Percentiles rank a stretch among this genome's conserved stretches.
phyloP scores from a whole-genome alignment of 2,888 invertebrate species.

The Brassicogethes aeneus region DNA sequence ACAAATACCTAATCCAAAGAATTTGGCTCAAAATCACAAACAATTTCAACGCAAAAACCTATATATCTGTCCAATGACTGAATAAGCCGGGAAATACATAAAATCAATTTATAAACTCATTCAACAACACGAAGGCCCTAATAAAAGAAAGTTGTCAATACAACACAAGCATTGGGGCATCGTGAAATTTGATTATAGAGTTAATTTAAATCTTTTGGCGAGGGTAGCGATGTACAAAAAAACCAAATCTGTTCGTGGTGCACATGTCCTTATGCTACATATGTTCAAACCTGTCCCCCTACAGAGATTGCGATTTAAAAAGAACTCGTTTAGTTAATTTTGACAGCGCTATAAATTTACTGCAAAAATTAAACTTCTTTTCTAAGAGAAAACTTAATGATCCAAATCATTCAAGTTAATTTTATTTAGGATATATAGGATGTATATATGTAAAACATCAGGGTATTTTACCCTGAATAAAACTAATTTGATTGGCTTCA shows the following conservation, averaged over 20 bases:
- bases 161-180: conserved; percentile 4
- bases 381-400: background rate
- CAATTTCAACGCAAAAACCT: too few relatives aligned
- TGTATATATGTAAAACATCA: too few relatives aligned
- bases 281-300: conserved; percentile 13
- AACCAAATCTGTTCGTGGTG: conserved; percentile 21
- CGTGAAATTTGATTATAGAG: conserved; percentile 24
- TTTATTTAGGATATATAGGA: background rate
- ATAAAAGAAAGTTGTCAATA: background rate
- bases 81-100: too few relatives aligned
- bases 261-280: conserved; percentile 18
- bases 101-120: background rate
- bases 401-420: background rate
- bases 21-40: too few relatives aligned
- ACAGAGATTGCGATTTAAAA: conserved; percentile 6
- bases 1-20: too few relatives aligned
- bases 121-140: background rate
- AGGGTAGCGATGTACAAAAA: conserved; percentile 21
- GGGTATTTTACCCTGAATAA: too few relatives aligned
- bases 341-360: background rate
- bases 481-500: too few relatives aligned
- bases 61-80: too few relatives aligned
- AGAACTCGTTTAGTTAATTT: background rate
- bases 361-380: background rate
- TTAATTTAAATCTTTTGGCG: conserved; percentile 21